Conservation (phyloP, 2,888 invertebrate species). For the Nemotelus pantherinus region DNA sequence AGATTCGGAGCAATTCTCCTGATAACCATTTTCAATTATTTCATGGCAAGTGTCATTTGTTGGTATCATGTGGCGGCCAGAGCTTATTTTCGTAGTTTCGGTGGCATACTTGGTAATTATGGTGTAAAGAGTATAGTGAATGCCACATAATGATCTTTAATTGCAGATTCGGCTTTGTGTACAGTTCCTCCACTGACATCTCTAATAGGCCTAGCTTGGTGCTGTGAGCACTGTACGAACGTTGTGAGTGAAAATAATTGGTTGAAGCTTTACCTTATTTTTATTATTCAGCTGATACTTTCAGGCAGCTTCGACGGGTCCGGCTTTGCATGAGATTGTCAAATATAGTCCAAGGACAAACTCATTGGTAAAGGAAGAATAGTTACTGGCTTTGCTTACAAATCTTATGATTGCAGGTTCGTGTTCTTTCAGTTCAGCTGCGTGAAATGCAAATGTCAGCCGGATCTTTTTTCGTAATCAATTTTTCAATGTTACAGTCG, state of each 20-base stretch:
- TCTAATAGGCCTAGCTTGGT: slow-evolving; percentile 21
- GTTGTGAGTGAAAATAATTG: slow-evolving; percentile 13
- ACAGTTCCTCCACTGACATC: slow-evolving; percentile 24
- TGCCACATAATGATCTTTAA: background rate
- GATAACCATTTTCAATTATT: slow-evolving; percentile 31
- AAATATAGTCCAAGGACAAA: background rate
- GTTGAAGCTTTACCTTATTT: background rate
- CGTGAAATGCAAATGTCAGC: slow-evolving; percentile 19
- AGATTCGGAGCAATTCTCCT: slow-evolving; percentile 27
- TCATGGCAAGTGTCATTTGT: slow-evolving; percentile 20
- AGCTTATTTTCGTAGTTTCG: background rate
- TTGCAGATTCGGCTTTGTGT: slow-evolving; percentile 40
- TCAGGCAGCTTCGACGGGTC: background rate
- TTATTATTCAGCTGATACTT: background rate
- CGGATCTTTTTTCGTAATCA: slow-evolving; percentile 35
- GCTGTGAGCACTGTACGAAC: slow-evolving; percentile 29
- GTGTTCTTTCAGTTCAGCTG: slow-evolving; percentile 29
- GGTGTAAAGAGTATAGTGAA: too few relatives aligned
- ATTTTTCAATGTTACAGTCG: slow-evolving; percentile 27
- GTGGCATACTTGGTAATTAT: slow-evolving; percentile 1
- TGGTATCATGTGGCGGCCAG: slow-evolving; percentile 30
- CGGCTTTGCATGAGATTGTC: slow-evolving; percentile 25
- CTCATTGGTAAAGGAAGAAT: background rate
- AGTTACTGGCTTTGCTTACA: background rate
- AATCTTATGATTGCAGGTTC: background rate